Conservation (phyloP, 1,140 invertebrate species). For the Sminthurides bifidus region DNA sequence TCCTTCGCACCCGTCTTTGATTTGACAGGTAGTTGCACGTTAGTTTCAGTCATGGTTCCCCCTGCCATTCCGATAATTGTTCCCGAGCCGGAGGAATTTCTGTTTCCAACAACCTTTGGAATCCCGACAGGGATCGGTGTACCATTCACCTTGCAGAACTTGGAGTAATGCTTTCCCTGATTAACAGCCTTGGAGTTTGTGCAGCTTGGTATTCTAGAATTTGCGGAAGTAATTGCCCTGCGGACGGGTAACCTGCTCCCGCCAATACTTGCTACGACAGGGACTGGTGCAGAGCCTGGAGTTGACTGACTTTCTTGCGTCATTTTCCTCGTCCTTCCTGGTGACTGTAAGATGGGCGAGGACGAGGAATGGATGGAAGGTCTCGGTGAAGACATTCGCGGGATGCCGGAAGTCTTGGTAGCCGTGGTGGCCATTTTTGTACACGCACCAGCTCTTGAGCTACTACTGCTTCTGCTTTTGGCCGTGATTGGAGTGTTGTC, state of each 20-base stretch:
- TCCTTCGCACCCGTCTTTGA: conserved; percentile 13
- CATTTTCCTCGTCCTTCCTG: background rate
- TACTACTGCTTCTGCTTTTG: background rate
- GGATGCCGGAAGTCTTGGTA: conserved; percentile 18
- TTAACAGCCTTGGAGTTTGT: background rate
- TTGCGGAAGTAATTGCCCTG: background rate
- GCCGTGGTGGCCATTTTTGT: background rate
- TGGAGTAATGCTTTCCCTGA: too few species aligned
- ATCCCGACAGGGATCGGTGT: too few species aligned
- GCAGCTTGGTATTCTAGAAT: background rate
- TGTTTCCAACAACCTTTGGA: too few species aligned
- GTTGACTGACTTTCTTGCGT: background rate
- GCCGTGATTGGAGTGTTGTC: background rate
- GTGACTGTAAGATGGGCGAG: background rate
- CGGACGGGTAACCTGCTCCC: background rate
- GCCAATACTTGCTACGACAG: background rate
- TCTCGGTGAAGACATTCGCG: conserved; percentile 18
- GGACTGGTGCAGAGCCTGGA: background rate
- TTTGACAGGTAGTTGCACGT: background rate
- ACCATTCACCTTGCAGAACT: background rate
- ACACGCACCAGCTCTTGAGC: background rate
- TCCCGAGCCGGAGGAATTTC: background rate
- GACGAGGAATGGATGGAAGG: too few species aligned
- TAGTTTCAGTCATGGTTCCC: background rate
- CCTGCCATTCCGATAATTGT: background rate